These are phyloP conservation scores for Megaustenia siamemsis DNA, from an alignment of 2,888 invertebrate genomes.

Conservation along the genomic window DNA sequence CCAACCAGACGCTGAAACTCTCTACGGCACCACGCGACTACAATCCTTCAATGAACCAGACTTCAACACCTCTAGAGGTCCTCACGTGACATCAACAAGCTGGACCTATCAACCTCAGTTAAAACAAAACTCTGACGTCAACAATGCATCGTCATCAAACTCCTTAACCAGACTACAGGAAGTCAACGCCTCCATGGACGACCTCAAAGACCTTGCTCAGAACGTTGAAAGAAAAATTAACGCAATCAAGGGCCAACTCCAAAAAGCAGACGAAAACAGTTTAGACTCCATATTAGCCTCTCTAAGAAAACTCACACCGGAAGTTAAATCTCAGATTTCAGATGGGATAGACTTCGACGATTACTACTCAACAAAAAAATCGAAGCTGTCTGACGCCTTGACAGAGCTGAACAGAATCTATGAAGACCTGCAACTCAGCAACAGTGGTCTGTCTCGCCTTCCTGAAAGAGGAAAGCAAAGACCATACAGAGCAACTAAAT, in stretches of 20 bases:
- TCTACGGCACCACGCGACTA: constrained; percentile 37
- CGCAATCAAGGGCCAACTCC: constrained; percentile 69
- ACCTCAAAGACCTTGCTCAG: constrained; percentile 69
- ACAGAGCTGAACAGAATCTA: constrained; percentile 76
- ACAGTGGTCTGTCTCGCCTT: constrained; percentile 56
- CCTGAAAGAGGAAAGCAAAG: constrained; percentile 19
- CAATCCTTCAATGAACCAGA: constrained; percentile 38
- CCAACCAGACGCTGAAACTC: constrained; percentile 48
- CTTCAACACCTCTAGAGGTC: constrained; percentile 40
- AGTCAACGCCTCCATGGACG: constrained; percentile 70
- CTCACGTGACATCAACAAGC: constrained; percentile 31
- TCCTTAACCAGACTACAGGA: constrained; percentile 40
- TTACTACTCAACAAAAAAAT: constrained; percentile 64
- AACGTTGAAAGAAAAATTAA: constrained; percentile 71
- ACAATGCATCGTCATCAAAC: background rate
- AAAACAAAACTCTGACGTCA: background rate
- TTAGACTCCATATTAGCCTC: constrained; percentile 72
- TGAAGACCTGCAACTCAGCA: constrained; percentile 68
- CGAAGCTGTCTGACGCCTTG: constrained; percentile 74
- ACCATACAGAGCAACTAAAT: constrained; percentile 40
- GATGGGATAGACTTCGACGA: constrained; percentile 64
- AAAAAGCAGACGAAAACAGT: constrained; percentile 70
- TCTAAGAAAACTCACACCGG: constrained; percentile 70
- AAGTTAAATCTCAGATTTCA: constrained; percentile 63
- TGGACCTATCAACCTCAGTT: constrained; percentile 40